Conservation (phyloP, 2,113 vertebrate genomes). For the Pseudopipra pipra region DNA sequence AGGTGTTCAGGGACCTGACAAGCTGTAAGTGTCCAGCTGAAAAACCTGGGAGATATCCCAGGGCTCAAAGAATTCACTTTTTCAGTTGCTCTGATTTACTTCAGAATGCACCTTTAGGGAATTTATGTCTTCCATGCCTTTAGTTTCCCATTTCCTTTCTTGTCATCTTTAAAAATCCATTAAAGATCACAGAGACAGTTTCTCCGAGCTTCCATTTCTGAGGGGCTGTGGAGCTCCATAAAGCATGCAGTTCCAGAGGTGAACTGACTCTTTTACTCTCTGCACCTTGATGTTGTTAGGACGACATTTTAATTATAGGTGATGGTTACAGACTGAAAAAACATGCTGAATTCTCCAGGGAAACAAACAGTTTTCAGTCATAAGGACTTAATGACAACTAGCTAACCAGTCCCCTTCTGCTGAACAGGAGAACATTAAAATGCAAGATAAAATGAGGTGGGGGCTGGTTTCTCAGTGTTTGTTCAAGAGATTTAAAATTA, state of each 20-base stretch:
- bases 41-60: slow-evolving; percentile 86
- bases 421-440: slow-evolving; percentile 19
- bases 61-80: slow-evolving; percentile 87
- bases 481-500: not conserved
- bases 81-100: slow-evolving; percentile 90
- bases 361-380: slow-evolving; percentile 32
- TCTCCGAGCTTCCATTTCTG: slow-evolving; percentile 75
- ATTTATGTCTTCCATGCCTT: slow-evolving; percentile 80
- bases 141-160: slow-evolving; percentile 81
- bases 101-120: slow-evolving; percentile 91
- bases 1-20: slow-evolving; percentile 84
- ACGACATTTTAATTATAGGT: slow-evolving; percentile 71
- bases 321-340: slow-evolving; percentile 48
- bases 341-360: slow-evolving; percentile 22
- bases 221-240: slow-evolving; percentile 67
- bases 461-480: not conserved
- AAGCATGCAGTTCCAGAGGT: slow-evolving; percentile 56
- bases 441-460: slow-evolving; percentile 9
- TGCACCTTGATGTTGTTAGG: slow-evolving; percentile 43
- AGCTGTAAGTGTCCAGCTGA: slow-evolving; percentile 85
- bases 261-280: slow-evolving; percentile 53
- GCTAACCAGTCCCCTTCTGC: not conserved
- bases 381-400: slow-evolving; percentile 45
- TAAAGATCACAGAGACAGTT: slow-evolving; percentile 80
- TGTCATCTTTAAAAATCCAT: slow-evolving; percentile 89